phyloP scores from a whole-genome alignment of 2,797 vertebrate species.

The Clarias laeviceps region DNA sequence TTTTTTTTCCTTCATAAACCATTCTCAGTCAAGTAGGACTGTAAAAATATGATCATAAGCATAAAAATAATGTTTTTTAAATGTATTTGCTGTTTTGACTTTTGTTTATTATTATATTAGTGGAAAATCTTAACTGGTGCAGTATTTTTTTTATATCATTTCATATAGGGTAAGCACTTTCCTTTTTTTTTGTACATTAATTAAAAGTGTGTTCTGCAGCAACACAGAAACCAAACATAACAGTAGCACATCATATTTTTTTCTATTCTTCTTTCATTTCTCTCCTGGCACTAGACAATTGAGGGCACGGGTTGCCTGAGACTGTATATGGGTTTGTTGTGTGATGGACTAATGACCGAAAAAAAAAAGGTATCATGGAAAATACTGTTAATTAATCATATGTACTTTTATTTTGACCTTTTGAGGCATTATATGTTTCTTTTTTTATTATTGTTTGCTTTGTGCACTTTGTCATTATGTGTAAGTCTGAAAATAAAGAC shows the following conservation, averaged over 20 bases:
- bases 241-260: slow-evolving; percentile 59
- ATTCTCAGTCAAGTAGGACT: slow-evolving; percentile 42
- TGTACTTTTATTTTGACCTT: slow-evolving; percentile 66
- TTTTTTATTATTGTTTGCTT: slow-evolving; percentile 66
- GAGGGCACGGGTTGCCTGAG: slow-evolving; percentile 89
- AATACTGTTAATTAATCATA: slow-evolving; percentile 75
- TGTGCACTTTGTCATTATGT: slow-evolving; percentile 78
- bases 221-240: slow-evolving; percentile 66
- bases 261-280: slow-evolving; percentile 65
- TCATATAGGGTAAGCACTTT: slow-evolving; percentile 64
- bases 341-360: slow-evolving; percentile 80
- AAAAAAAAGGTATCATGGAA: slow-evolving; percentile 67
- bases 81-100: slow-evolving; percentile 12
- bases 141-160: slow-evolving; percentile 50
- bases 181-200: slow-evolving; percentile 60
- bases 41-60: slow-evolving; percentile 35
- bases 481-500: slow-evolving; percentile 74
- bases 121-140: slow-evolving; percentile 8
- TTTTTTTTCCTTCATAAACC: slow-evolving; percentile 65
- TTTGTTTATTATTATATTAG: slow-evolving; percentile 10
- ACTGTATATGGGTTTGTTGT: slow-evolving; percentile 77
- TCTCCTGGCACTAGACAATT: slow-evolving; percentile 70
- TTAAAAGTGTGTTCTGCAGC: slow-evolving; percentile 63
- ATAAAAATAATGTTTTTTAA: background rate
- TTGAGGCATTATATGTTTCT: slow-evolving; percentile 68